These are phyloP conservation scores for Microcebus lehilahytsara DNA, from an alignment of 2,113 vertebrate genomes.

Conservation along the genomic window DNA sequence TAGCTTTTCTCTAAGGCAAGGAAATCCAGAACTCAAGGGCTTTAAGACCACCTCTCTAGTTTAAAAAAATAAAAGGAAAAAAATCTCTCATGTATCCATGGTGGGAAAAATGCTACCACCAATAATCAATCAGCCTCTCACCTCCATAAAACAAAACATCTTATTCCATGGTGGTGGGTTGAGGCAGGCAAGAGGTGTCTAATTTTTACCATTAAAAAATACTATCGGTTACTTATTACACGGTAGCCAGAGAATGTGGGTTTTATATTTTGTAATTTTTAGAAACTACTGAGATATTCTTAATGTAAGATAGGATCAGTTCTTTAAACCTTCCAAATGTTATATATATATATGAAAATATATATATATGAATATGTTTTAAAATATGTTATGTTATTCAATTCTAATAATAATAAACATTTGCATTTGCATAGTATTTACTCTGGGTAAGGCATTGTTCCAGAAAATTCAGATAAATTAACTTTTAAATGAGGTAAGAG, in stretches of 20 bases:
- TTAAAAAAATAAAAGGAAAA: neutral
- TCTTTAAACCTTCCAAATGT: neutral
- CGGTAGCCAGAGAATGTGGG: neutral
- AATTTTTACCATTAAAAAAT: neutral
- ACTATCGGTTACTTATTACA: neutral
- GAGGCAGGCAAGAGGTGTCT: neutral
- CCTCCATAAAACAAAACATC: neutral
- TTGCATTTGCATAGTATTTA: neutral
- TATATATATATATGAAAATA: neutral
- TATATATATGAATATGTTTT: neutral
- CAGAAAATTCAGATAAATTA: neutral
- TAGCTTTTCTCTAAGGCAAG: neutral
- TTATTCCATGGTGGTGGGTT: neutral
- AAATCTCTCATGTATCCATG: neutral
- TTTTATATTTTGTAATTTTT: slow-evolving; percentile 21
- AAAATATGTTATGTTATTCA: neutral
- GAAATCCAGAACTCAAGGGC: neutral
- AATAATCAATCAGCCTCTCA: neutral
- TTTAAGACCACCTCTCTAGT: neutral
- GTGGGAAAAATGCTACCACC: neutral
- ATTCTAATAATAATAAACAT: slow-evolving; percentile 27
- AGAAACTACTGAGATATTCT: neutral
- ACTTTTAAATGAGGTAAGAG: neutral
- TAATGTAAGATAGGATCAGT: neutral
- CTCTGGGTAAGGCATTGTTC: neutral